Percentiles rank a stretch among this genome's conserved stretches.
These are phyloP conservation scores for Hoplostethus atlanticus DNA, from an alignment of 2,797 vertebrate genomes.

Conservation along the genomic window DNA sequence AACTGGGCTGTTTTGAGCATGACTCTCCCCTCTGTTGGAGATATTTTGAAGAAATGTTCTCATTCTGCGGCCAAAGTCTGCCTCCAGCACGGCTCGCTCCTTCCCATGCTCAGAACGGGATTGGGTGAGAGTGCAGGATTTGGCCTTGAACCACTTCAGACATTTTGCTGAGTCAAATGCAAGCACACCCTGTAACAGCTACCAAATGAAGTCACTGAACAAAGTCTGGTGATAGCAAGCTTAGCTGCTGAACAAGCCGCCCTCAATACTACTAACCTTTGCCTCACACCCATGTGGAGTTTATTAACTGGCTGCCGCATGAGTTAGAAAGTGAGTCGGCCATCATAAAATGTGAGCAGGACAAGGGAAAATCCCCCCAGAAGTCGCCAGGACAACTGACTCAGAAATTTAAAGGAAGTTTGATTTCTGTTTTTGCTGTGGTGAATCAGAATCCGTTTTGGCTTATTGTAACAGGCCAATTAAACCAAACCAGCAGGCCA, in stretches of 20 bases:
- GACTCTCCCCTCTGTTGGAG: conserved; percentile 48
- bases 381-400: conserved; percentile 30
- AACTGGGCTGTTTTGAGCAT: conserved; percentile 53
- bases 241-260: conserved; percentile 43
- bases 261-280: conserved; percentile 38
- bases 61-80: conserved; percentile 25
- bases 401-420: conserved; percentile 46
- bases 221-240: conserved; percentile 58
- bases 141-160: conserved; percentile 39
- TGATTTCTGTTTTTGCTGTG: not conserved
- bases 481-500: not conserved
- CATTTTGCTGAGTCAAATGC: conserved; percentile 62
- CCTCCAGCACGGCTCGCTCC: conserved; percentile 18
- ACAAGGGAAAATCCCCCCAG: conserved; percentile 49
- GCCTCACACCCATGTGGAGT: conserved; percentile 52
- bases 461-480: not conserved
- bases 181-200: conserved; percentile 42
- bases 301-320: conserved; percentile 47
- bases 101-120: conserved; percentile 25
- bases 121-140: conserved; percentile 49
- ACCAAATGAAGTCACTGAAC: conserved; percentile 59
- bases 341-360: conserved; percentile 34
- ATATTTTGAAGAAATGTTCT: conserved; percentile 51
- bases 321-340: conserved; percentile 31
- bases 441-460: conserved; percentile 5